A percentile compares a stretch with the other conserved stretches of the same genome.
Evolutionary conservation across 2,797 vertebrate species (phyloP).

Genomic region (Pantherophis alleghaniensis): DNA sequence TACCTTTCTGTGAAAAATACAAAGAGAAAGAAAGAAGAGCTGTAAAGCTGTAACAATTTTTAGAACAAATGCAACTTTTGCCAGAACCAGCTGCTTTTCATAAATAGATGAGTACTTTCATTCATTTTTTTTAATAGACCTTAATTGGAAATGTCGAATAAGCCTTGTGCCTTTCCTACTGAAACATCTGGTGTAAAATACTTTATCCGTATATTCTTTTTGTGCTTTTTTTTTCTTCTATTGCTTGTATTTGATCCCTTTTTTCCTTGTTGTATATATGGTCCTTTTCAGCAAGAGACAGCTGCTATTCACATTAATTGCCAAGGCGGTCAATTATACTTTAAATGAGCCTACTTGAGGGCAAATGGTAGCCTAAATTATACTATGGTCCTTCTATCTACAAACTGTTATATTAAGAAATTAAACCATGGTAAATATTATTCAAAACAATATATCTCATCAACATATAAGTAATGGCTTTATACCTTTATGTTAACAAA

Average conservation of each 20-base stretch:
- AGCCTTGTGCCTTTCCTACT: constrained; percentile 66
- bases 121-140: constrained; percentile 72
- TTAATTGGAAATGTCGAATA: constrained; percentile 76
- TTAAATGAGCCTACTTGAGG: constrained; percentile 82
- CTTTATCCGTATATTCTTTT: constrained; percentile 74
- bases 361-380: constrained; percentile 80
- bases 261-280: constrained; percentile 75
- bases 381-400: constrained; percentile 72
- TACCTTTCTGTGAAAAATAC: constrained; percentile 69
- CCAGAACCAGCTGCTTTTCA: constrained; percentile 75
- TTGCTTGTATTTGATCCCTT: constrained; percentile 71
- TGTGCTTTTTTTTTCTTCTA: constrained; percentile 65
- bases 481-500: background rate
- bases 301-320: constrained; percentile 83
- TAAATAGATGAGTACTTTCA: constrained; percentile 74
- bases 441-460: constrained; percentile 42
- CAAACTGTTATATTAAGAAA: constrained; percentile 73
- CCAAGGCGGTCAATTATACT: constrained; percentile 79
- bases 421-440: constrained; percentile 75
- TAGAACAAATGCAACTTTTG: constrained; percentile 76
- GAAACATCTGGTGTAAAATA: constrained; percentile 72
- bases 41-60: constrained; percentile 70
- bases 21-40: constrained; percentile 69
- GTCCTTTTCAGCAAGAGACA: constrained; percentile 71
- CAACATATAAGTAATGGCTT: constrained; percentile 20